A percentile compares a stretch with the other conserved stretches of the same genome.
These are phyloP conservation scores for Actinostola sp. DNA, from an alignment of 92 coral and sea anemone species.

Conservation along the genomic window DNA sequence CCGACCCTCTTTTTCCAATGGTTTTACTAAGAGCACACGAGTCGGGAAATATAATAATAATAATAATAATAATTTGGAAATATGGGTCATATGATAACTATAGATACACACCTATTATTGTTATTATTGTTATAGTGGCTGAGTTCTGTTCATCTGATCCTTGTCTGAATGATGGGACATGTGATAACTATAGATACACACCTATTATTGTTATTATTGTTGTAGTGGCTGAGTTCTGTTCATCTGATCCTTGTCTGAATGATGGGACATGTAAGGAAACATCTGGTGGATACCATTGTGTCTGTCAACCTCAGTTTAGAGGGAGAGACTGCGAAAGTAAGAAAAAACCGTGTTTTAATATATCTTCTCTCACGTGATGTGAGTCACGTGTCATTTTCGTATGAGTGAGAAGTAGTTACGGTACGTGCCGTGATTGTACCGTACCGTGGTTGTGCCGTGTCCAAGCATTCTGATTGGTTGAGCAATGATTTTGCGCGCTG, in stretches of 20 bases:
- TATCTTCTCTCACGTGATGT: too few species aligned
- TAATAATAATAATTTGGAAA: too few species aligned
- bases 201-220: neutral
- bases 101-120: neutral
- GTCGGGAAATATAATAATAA: too few species aligned
- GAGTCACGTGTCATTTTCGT: too few species aligned
- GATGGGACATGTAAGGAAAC: slow-evolving; percentile 77
- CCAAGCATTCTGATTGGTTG: too few species aligned
- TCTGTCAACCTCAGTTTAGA: slow-evolving; percentile 63
- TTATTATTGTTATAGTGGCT: neutral
- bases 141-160: slow-evolving; percentile 77
- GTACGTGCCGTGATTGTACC: too few species aligned
- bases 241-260: slow-evolving; percentile 67
- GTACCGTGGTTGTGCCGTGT: too few species aligned
- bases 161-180: too few species aligned
- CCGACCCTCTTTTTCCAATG: too few species aligned
- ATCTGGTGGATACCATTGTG: slow-evolving; percentile 54
- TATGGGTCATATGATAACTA: neutral
- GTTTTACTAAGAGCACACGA: too few species aligned
- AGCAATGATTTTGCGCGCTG: too few species aligned
- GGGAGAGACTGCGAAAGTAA: slow-evolving; percentile 76
- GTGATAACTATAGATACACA: neutral
- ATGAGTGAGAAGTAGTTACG: too few species aligned
- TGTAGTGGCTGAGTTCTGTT: slow-evolving; percentile 52
- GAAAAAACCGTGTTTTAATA: neutral